These are phyloP conservation scores for Gallinago undulata DNA, from an alignment of 2,113 vertebrate species.

Conservation along the genomic window DNA sequence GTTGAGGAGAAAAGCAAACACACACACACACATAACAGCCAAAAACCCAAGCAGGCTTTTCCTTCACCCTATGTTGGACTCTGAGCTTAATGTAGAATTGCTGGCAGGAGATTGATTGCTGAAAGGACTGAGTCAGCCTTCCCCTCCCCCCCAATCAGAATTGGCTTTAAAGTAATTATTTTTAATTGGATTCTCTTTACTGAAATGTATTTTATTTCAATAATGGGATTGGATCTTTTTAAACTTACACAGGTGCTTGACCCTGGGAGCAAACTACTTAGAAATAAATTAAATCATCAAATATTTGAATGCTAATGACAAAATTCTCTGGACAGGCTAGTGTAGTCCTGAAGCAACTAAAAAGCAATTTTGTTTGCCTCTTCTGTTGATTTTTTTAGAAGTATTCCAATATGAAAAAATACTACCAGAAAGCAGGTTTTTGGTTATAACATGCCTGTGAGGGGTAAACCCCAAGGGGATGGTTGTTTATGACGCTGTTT, in stretches of 20 bases:
- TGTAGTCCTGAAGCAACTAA: neutral
- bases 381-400: neutral
- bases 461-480: neutral
- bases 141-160: neutral
- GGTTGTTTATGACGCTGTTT: neutral
- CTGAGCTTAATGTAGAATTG: neutral
- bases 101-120: neutral
- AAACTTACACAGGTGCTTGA: neutral
- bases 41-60: neutral
- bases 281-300: neutral
- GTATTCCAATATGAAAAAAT: neutral
- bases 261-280: neutral
- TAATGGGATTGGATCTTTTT: neutral
- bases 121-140: neutral
- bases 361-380: neutral
- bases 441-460: neutral
- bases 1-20: neutral
- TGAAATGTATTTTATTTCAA: neutral
- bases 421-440: neutral
- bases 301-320: neutral
- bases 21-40: neutral
- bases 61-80: neutral
- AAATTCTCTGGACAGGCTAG: neutral
- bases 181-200: neutral
- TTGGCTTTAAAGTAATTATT: neutral